A percentile compares a stretch with the other conserved stretches of the same genome.
phyloP scores from a whole-genome alignment of 2,797 vertebrate genomes.

The Phaenicophaeus curvirostris region DNA sequence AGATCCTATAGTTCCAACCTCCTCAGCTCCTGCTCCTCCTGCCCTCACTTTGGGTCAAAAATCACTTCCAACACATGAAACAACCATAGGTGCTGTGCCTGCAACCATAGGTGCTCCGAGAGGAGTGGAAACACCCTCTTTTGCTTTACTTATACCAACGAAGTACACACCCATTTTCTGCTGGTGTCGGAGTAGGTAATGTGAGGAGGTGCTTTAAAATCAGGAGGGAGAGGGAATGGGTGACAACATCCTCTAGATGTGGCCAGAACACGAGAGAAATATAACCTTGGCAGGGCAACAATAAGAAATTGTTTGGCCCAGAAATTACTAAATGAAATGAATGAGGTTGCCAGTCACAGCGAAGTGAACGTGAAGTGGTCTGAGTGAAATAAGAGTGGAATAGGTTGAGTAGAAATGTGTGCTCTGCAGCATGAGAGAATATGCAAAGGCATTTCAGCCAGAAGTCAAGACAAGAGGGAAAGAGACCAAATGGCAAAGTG shows the following conservation, averaged over 20 bases:
- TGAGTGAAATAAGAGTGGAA: not conserved
- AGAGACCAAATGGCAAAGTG: constrained; percentile 34
- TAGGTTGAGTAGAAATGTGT: not conserved
- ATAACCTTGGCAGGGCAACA: not conserved
- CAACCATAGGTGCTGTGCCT: not conserved
- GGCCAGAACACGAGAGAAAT: not conserved
- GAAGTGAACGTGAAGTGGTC: not conserved
- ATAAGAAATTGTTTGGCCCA: not conserved
- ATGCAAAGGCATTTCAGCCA: not conserved
- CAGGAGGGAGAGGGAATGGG: not conserved
- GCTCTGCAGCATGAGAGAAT: not conserved
- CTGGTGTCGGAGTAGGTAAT: not conserved
- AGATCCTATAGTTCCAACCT: no score
- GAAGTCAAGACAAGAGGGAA: constrained; percentile 9
- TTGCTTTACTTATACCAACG: not conserved
- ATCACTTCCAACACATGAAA: not conserved
- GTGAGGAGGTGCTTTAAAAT: not conserved
- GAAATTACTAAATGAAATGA: not conserved
- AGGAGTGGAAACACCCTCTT: not conserved
- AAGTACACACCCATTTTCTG: not conserved
- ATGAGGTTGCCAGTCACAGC: not conserved
- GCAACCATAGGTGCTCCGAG: not conserved
- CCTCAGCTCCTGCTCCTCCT: no score
- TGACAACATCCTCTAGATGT: not conserved
- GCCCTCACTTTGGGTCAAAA: not conserved